Base-by-base conservation (phyloP, 2,113 vertebrate species). In the Heliornis fulica region DNA sequence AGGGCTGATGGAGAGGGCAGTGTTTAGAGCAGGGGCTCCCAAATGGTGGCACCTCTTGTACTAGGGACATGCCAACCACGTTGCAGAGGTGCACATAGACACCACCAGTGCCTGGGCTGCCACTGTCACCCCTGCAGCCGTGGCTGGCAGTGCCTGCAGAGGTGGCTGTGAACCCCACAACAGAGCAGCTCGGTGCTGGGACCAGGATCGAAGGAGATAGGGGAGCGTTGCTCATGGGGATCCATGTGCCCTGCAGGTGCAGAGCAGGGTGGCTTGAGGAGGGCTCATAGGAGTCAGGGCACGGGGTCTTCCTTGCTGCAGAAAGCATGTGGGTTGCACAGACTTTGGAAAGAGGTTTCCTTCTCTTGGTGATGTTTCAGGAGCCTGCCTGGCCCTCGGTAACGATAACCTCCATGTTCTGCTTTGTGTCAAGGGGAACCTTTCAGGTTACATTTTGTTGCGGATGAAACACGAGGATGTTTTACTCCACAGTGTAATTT, bases 401-500 rank as follows among this genome's bases (percentile, higher is more conserved):
- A 61, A 22, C 1, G 31, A 53, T 3, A 7, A 29, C 83, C 83
- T 85, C 75, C 40, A 2, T 0, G 4, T 21, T 64, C 56, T 0
- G 0, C 86, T 57, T 66, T 13, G 50, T 43, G 46, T 83, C 0
- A 0, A 28, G 93, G 86, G 93, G 87, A 96, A 51, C 87, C 81
- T 91, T 92, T 92, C 71, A 91, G 90, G 84, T 96, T 86, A 32
- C 59, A 23, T 83, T 96, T 71, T 51, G 81, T 88, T 77, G 76
- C 1, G 18, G 91, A 10, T 81, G 81, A 95, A 97, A 92, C 90
- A 61, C 61, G 9, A 94, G 78, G 86, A 86, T 75, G 76, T 91
- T 94, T 95, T 87, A 84, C 34, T 88, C 83, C 26, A 4, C 91
- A 53, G 87, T 57, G 95, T 96, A 76, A 89, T 96, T 94, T 94